Evolutionary conservation across 2,113 vertebrate species (phyloP).

Genomic region (Myrmecobius fasciatus): DNA sequence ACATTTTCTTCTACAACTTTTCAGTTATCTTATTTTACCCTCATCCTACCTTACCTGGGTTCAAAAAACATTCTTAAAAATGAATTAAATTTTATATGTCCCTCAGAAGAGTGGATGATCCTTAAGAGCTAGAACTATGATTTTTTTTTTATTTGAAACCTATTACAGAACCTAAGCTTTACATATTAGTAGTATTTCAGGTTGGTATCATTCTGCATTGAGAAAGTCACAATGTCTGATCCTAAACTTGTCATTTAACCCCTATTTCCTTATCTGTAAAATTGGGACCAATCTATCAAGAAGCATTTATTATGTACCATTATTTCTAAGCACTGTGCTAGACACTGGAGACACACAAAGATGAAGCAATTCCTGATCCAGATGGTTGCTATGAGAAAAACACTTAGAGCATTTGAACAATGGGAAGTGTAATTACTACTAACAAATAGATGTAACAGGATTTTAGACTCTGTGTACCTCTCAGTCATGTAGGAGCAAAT

Average conservation of each 20-base stretch:
- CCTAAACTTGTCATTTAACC: background rate
- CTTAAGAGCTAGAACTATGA: background rate
- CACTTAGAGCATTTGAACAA: background rate
- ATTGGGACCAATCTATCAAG: background rate
- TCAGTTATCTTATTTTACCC: background rate
- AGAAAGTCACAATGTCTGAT: background rate
- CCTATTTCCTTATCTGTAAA: background rate
- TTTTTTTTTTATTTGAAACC: background rate
- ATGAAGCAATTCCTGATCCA: background rate
- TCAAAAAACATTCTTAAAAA: background rate
- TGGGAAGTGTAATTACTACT: background rate
- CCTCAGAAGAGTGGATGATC: background rate
- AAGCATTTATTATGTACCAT: background rate
- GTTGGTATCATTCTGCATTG: background rate
- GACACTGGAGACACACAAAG: background rate
- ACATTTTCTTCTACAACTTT: background rate
- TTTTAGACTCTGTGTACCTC: background rate
- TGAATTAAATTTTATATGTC: background rate
- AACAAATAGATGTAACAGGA: background rate
- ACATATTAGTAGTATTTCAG: background rate
- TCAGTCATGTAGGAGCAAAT: no score
- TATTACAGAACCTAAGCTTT: background rate
- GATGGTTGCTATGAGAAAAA: background rate
- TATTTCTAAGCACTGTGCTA: background rate
- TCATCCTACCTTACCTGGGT: background rate